A percentile compares a stretch with the other conserved stretches of the same genome.
Evolutionary conservation across 2,797 vertebrate genomes (phyloP).

Genomic region (Geotrypetes seraphini): DNA sequence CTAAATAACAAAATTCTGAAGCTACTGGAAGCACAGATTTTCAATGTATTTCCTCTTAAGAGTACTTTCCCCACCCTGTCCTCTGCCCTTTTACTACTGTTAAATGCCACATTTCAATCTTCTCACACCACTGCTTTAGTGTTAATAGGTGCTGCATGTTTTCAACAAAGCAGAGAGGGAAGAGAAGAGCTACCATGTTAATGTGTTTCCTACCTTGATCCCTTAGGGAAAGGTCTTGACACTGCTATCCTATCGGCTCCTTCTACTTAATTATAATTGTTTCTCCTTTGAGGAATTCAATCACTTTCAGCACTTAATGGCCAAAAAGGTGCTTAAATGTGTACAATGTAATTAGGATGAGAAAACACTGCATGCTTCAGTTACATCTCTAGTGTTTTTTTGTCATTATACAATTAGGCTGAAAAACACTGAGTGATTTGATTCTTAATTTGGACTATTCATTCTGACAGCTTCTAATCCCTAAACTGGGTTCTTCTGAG

Average conservation of each 20-base stretch:
- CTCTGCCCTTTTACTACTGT: too few species aligned
- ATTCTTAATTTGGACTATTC: constrained; percentile 10
- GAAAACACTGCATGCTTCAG: constrained; percentile 2
- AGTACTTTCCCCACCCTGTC: too few species aligned
- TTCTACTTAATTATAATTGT: constrained; percentile 1
- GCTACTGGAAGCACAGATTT: too few species aligned
- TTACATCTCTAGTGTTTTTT: constrained; percentile 6
- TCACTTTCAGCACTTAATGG: not conserved
- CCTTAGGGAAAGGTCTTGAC: too few species aligned
- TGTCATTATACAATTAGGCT: constrained; percentile 11
- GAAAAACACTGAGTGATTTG: constrained; percentile 5
- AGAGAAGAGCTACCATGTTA: too few species aligned
- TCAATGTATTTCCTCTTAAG: too few species aligned
- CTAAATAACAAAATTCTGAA: too few species aligned
- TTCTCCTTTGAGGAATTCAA: constrained; percentile 5
- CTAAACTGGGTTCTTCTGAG: constrained; percentile 5
- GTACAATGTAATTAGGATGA: not conserved
- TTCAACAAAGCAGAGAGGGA: too few species aligned
- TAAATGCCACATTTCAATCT: too few species aligned
- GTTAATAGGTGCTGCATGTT: too few species aligned
- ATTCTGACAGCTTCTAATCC: constrained; percentile 6
- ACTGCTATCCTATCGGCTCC: not conserved
- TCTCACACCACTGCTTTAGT: too few species aligned
- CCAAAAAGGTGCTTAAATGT: not conserved
- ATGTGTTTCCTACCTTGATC: too few species aligned